These are phyloP conservation scores for Cossypha niveicapilla DNA, from an alignment of 2,797 vertebrate genomes.

Conservation along the genomic window DNA sequence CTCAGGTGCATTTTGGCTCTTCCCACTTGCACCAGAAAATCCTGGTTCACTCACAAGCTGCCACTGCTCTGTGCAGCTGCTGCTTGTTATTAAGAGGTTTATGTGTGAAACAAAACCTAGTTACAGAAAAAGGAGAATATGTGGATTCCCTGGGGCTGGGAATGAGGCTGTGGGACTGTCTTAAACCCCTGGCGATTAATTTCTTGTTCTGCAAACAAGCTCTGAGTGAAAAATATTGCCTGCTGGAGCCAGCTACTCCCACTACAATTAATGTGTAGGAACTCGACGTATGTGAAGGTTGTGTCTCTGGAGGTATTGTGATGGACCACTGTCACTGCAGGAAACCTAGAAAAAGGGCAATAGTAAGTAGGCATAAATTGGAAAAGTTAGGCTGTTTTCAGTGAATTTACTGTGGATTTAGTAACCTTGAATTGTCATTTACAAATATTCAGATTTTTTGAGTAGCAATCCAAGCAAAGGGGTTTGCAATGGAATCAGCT, in stretches of 20 bases:
- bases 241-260: background rate
- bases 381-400: background rate
- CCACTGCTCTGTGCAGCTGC: background rate
- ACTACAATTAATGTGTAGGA: background rate
- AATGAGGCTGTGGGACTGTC: background rate
- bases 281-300: rapidly evolving
- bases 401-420: background rate
- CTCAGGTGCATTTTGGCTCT: background rate
- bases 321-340: background rate
- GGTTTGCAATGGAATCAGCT: background rate
- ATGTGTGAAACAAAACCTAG: background rate
- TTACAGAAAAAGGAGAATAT: background rate
- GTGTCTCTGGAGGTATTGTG: background rate
- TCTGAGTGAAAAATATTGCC: background rate
- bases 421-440: background rate
- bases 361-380: background rate
- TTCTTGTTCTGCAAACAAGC: background rate
- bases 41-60: background rate
- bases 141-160: background rate
- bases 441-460: background rate
- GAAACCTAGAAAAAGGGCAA: background rate
- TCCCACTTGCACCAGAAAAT: background rate
- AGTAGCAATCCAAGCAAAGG: background rate
- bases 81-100: background rate
- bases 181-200: background rate